Evolutionary conservation across 1,140 invertebrate species (phyloP).

Genomic region (Drosophila eugracilis): DNA sequence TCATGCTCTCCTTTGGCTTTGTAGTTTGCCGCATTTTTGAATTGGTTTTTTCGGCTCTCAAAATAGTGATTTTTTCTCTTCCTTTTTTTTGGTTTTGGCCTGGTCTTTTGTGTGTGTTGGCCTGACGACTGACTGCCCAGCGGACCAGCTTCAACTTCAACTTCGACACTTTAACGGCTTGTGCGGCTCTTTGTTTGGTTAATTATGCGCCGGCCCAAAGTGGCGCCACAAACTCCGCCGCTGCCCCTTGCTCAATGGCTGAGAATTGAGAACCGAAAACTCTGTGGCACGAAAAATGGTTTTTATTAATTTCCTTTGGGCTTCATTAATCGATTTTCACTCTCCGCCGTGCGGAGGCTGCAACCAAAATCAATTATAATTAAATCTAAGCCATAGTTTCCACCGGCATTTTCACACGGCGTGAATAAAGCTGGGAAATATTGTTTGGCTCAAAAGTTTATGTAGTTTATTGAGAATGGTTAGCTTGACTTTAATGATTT

Average conservation of each 20-base stretch:
- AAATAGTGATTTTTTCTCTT: conserved; percentile 61
- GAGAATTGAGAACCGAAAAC: neutral
- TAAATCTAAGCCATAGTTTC: conserved; percentile 37
- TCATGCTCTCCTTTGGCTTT: conserved; percentile 50
- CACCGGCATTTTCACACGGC: conserved; percentile 21
- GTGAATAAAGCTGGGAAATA: neutral
- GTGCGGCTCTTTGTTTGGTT: conserved; percentile 76
- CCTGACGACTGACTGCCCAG: conserved; percentile 43
- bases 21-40: conserved; percentile 79
- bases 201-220: conserved; percentile 72
- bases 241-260: conserved; percentile 4
- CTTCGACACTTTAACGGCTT: conserved; percentile 77
- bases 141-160: conserved; percentile 41
- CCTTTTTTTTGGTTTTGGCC: conserved; percentile 11
- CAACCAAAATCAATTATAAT: conserved; percentile 70
- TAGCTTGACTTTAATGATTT: too few species aligned
- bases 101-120: conserved; percentile 60
- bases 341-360: conserved; percentile 25
- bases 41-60: conserved; percentile 67
- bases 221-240: conserved; percentile 52
- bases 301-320: conserved; percentile 68
- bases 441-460: neutral
- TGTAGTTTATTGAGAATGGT: too few species aligned
- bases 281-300: conserved; percentile 26
- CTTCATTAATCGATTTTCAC: conserved; percentile 74